A percentile compares a stretch with the other conserved stretches of the same genome.
These are phyloP conservation scores for Cephus rjabovi DNA, from an alignment of 2,888 invertebrate species.

Conservation along the genomic window DNA sequence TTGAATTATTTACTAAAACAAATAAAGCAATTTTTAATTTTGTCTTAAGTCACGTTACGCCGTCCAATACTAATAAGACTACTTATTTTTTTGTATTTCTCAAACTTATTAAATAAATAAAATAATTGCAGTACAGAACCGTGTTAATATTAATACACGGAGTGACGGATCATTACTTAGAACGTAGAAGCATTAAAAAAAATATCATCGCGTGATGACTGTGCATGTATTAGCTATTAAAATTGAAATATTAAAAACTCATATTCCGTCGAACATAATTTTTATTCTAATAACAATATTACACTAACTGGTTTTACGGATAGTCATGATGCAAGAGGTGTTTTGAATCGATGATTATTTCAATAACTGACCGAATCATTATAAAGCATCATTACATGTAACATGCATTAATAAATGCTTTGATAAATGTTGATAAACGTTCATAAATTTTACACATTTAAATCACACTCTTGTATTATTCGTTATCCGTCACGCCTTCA, in stretches of 20 bases:
- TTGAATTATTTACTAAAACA: not conserved
- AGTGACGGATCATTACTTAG: not conserved
- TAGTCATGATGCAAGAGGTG: not conserved
- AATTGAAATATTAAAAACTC: not conserved
- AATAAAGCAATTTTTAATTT: not conserved
- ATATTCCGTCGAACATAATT: not conserved
- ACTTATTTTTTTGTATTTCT: constrained; percentile 21
- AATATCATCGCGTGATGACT: not conserved
- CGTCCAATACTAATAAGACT: not conserved
- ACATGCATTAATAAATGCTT: not conserved
- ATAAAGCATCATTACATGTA: not conserved
- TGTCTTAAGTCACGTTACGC: not conserved
- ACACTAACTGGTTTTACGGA: not conserved
- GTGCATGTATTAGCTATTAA: not conserved
- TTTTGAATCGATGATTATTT: not conserved
- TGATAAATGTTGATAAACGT: not conserved
- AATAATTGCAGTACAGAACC: constrained; percentile 6
- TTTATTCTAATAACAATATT: not conserved
- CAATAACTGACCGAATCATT: not conserved
- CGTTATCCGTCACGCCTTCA: not conserved
- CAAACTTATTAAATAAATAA: constrained; percentile 36
- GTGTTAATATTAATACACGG: not conserved
- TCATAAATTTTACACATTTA: not conserved
- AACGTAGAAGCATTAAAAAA: not conserved
- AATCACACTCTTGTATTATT: not conserved